Conservation (phyloP, 2,113 vertebrate species). For the Platysternon megacephalum region DNA sequence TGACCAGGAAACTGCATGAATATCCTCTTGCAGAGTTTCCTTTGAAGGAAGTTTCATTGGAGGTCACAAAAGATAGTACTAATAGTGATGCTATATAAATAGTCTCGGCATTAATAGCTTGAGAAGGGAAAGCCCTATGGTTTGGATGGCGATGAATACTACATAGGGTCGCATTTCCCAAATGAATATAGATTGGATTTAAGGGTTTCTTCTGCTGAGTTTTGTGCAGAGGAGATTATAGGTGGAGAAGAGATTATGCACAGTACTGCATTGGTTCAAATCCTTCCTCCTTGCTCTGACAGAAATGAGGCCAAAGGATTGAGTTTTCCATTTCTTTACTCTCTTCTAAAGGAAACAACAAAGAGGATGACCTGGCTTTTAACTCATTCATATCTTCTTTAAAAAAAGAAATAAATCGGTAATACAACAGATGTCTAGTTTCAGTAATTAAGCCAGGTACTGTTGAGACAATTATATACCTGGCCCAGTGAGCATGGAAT, state of each 20-base stretch:
- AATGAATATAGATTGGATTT: neutral
- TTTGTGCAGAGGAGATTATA: neutral
- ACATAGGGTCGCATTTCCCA: too few species aligned
- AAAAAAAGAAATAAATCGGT: conserved; percentile 15
- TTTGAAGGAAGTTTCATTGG: neutral
- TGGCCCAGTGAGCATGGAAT: neutral
- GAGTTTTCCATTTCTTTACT: conserved; percentile 34
- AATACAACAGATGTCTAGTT: conserved; percentile 10
- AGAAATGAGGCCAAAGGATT: conserved; percentile 12
- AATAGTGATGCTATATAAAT: neutral
- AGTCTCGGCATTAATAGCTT: neutral
- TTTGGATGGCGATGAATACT: neutral
- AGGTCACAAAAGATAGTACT: neutral
- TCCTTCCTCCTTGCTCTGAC: conserved; percentile 4
- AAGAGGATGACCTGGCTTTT: neutral
- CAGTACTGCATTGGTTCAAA: neutral
- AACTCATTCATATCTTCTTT: conserved; percentile 44
- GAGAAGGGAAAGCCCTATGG: neutral
- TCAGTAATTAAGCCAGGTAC: conserved; percentile 28
- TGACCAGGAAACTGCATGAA: neutral
- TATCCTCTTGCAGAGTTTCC: neutral
- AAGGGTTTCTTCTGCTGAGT: neutral
- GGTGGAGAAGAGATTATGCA: neutral
- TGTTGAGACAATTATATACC: neutral
- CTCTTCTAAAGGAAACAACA: conserved; percentile 29